These are phyloP conservation scores for Pocillopora verrucosa DNA, from an alignment of 64 coral and sea anemone genomes.

Conservation along the genomic window DNA sequence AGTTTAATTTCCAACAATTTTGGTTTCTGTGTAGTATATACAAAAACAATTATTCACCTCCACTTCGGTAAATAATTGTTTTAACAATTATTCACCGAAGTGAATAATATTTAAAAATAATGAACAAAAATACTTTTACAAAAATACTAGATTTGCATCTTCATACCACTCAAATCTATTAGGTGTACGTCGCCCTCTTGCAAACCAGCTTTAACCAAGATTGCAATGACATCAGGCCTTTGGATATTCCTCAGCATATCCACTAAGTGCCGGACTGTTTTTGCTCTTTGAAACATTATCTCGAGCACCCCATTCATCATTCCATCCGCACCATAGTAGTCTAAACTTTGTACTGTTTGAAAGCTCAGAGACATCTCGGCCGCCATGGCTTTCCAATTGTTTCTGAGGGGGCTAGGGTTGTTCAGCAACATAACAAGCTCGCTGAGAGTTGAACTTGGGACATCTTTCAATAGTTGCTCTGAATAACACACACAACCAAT, in stretches of 20 bases:
- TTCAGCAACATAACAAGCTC: neutral
- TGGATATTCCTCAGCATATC: neutral
- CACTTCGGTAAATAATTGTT: too few relatives aligned
- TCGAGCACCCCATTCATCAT: neutral
- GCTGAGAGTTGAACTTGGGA: neutral
- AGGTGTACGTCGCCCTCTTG: neutral
- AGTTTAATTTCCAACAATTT: too few relatives aligned
- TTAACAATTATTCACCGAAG: too few relatives aligned
- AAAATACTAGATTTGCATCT: neutral
- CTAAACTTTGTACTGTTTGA: neutral
- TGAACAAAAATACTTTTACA: neutral
- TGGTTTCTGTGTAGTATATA: too few relatives aligned
- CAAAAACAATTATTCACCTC: too few relatives aligned
- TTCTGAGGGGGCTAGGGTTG: conserved; percentile 1
- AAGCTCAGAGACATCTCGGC: neutral
- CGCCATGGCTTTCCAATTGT: conserved; percentile 3
- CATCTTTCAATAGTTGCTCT: conserved; percentile 3
- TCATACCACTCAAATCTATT: neutral
- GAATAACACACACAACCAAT: neutral
- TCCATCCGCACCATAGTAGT: neutral
- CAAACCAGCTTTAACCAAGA: neutral
- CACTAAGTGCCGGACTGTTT: neutral
- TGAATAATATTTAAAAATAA: neutral
- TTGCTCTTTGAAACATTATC: conserved; percentile 3
- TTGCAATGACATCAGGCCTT: conserved; percentile 4